A percentile compares a stretch with the other conserved stretches of the same genome.
Conservation (phyloP, 2,797 vertebrate genomes). For the Enteromius treurensis region DNA sequence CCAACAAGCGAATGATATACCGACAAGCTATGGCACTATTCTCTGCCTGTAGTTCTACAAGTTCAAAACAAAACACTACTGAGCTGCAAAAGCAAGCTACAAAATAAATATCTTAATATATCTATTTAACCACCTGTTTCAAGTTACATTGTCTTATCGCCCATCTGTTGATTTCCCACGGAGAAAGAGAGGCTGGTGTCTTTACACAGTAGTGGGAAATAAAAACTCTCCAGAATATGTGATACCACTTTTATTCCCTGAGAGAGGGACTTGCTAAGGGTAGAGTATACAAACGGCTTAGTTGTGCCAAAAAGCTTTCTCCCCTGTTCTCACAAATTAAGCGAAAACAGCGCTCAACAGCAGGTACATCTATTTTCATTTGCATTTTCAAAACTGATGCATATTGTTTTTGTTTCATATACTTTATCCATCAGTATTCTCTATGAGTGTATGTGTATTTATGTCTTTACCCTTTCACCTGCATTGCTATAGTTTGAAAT, state of each 20-base stretch:
- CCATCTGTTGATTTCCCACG: conserved; percentile 40
- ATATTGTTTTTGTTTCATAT: no score
- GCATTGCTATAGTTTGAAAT: background rate
- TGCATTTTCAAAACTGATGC: background rate
- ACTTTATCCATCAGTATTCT: background rate
- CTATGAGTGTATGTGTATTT: background rate
- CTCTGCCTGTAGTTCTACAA: background rate
- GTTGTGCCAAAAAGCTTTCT: background rate
- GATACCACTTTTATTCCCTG: conserved; percentile 18
- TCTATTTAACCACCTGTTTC: conserved; percentile 25
- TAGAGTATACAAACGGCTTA: conserved; percentile 16
- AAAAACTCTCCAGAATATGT: conserved; percentile 26
- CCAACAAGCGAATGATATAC: conserved; percentile 5
- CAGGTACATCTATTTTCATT: conserved; percentile 42
- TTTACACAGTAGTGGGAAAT: conserved; percentile 28
- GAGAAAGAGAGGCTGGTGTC: background rate
- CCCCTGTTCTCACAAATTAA: background rate
- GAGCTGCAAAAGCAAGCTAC: background rate
- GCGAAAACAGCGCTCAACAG: background rate
- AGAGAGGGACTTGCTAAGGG: background rate
- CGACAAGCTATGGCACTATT: background rate
- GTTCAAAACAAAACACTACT: background rate
- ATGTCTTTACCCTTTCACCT: background rate
- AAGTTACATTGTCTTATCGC: conserved; percentile 15
- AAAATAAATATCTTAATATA: conserved; percentile 3